Percentiles rank a stretch among this genome's conserved stretches.
Evolutionary conservation across 2,113 vertebrate species (phyloP).

Genomic region (Phalacrocorax brasilianus): DNA sequence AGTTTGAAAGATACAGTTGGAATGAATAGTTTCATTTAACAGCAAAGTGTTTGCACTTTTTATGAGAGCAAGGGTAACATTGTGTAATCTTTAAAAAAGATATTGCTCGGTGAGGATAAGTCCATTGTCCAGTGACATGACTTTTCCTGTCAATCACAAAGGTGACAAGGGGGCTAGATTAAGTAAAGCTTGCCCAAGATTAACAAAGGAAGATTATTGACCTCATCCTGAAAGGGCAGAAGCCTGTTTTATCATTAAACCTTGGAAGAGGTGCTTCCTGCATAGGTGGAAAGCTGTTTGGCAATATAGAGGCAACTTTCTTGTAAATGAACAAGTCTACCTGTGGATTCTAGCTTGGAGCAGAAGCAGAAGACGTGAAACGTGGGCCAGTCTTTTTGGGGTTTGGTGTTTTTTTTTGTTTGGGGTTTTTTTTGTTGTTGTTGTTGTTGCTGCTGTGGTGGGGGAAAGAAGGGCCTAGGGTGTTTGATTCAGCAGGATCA

Average conservation of each 20-base stretch:
- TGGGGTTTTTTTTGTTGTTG: background rate
- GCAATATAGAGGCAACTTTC: background rate
- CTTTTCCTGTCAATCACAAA: conserved; percentile 70
- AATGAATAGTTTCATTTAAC: conserved; percentile 19
- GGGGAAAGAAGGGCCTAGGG: background rate
- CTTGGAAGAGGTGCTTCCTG: conserved; percentile 62
- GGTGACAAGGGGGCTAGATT: conserved; percentile 78
- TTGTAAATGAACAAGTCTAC: background rate
- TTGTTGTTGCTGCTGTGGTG: background rate
- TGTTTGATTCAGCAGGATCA: background rate
- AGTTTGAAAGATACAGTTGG: conserved; percentile 23
- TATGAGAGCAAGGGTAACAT: conserved; percentile 50
- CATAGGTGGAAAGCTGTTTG: conserved; percentile 25
- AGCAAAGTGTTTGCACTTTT: conserved; percentile 32
- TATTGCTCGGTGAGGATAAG: conserved; percentile 47
- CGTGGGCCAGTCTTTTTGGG: background rate
- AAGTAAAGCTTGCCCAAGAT: conserved; percentile 84
- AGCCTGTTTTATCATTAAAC: conserved; percentile 76
- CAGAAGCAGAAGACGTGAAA: background rate
- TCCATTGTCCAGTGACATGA: conserved; percentile 60
- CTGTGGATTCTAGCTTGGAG: background rate
- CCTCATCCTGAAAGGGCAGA: conserved; percentile 76
- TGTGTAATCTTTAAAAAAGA: conserved; percentile 48
- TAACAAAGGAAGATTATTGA: conserved; percentile 82
- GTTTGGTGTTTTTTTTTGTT: too few relatives aligned